These are phyloP conservation scores for Drosophila ananassae DNA, from an alignment of 1,140 invertebrate genomes.

Conservation along the genomic window DNA sequence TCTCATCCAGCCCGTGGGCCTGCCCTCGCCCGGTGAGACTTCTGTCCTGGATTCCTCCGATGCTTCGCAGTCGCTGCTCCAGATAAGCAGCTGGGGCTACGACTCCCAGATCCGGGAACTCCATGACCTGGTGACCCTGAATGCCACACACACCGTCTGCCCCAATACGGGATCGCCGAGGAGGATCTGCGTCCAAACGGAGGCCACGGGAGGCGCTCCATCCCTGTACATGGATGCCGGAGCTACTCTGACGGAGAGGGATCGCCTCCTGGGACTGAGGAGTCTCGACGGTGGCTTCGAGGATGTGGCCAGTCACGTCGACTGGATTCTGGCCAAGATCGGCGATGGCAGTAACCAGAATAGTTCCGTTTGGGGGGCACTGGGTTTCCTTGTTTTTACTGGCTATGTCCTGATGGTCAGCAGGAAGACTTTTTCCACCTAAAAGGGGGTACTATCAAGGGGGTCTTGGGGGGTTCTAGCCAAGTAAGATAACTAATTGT, in stretches of 20 bases:
- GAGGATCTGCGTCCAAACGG: conserved; percentile 28
- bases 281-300: conserved; percentile 41
- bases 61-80: not conserved
- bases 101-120: conserved; percentile 32
- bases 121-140: conserved; percentile 51
- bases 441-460: not conserved
- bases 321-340: conserved; percentile 62
- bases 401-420: conserved; percentile 63
- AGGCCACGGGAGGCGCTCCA: not conserved
- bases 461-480: conserved; percentile 3
- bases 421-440: conserved; percentile 40
- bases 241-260: conserved; percentile 49
- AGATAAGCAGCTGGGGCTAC: conserved; percentile 55
- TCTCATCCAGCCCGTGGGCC: conserved; percentile 48
- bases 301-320: conserved; percentile 66
- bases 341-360: conserved; percentile 72
- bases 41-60: conserved; percentile 4
- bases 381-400: conserved; percentile 67
- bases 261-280: conserved; percentile 43
- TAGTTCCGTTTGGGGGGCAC: conserved; percentile 69
- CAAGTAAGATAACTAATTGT: conserved; percentile 39
- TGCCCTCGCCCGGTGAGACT: conserved; percentile 14
- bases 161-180: not conserved
- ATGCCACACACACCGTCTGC: conserved; percentile 29
- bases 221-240: conserved; percentile 53